Evolutionary conservation across 2,113 vertebrate genomes (phyloP), one percentile per base, ranked within the genome.

Genomic region (Phalacrocorax pelagicus): DNA sequence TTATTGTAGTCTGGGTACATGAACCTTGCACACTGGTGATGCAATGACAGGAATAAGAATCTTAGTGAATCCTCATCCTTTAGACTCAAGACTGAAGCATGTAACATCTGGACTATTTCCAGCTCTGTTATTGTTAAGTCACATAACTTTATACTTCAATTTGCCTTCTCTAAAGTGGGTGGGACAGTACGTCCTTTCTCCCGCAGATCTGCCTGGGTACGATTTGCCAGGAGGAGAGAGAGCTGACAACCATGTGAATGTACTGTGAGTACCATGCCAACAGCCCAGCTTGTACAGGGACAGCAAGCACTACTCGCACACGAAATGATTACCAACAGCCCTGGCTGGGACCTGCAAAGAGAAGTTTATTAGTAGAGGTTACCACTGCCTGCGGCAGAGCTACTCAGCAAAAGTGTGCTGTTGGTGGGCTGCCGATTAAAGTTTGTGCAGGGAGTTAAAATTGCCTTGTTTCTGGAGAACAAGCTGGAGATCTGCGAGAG

Each of bases 251-350:
- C 0, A 0, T 38, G 67, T 57, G 40, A 44, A 47, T 30, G 29
- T 20, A 4, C 46, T 32, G 47, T 51, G 65, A 70, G 34, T 75
- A 55, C 78, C 23, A 32, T 1, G 10, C 46, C 29, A 30, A 62
- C 40, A 40, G 15, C 42, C 63, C 30, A 0, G 4, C 10, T 8
- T 2, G 0, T 17, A 32, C 54, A 46, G 58, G 44, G 58, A 15
- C 54, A 86, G 34, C 10, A 30, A 73, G 40, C 20, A 19, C 46
- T 49, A 8, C 73, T 61, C 40, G 27, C 79, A 32, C 27, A 19
- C 0, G 0, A 61, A 51, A 51, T 38, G 4, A 30, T 23, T 57
- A 55, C 29, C 2, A 5, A 46, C 18, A 23, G 2, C 17, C 47
- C 47, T 47, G 49, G 18, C 20, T 84, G 55, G 24, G 36, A 61